Evolutionary conservation across 1,140 invertebrate species (phyloP).

Genomic region (Ceratina australensis): DNA sequence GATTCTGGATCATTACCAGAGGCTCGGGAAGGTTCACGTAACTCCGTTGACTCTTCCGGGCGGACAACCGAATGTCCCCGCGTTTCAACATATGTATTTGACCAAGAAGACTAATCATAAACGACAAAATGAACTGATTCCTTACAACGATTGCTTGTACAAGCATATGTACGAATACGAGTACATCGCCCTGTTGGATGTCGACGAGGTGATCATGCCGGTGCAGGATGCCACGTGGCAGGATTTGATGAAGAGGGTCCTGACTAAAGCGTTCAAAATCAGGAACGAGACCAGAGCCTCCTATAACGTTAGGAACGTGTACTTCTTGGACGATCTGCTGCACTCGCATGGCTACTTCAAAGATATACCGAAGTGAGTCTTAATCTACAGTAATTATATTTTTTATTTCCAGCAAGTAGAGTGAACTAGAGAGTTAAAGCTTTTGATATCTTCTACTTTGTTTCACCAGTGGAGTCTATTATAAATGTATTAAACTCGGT

Average conservation of each 20-base stretch:
- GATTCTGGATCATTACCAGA: conserved; percentile 90
- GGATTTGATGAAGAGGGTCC: conserved; percentile 87
- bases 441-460: too few species aligned
- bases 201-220: conserved; percentile 97
- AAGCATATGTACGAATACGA: conserved; percentile 94
- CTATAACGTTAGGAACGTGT: conserved; percentile 96
- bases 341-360: conserved; percentile 91
- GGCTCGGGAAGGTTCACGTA: conserved; percentile 88
- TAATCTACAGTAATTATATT: too few species aligned
- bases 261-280: conserved; percentile 84
- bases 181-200: conserved; percentile 94
- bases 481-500: too few species aligned
- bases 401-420: too few species aligned
- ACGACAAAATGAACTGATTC: conserved; percentile 96
- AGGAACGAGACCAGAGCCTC: conserved; percentile 89
- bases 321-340: conserved; percentile 94
- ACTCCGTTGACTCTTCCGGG: conserved; percentile 94
- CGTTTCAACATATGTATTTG: conserved; percentile 92
- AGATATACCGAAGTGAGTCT: conserved; percentile 86
- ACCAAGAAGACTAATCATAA: conserved; percentile 95
- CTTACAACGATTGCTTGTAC: conserved; percentile 98
- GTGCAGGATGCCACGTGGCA: conserved; percentile 88
- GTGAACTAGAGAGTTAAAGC: too few species aligned
- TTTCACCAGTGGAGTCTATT: too few species aligned
- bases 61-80: conserved; percentile 93